A percentile compares a stretch with the other conserved stretches of the same genome.
These are phyloP conservation scores for Drepanosiphum platanoidis DNA, from an alignment of 2,888 invertebrate species.

Conservation along the genomic window DNA sequence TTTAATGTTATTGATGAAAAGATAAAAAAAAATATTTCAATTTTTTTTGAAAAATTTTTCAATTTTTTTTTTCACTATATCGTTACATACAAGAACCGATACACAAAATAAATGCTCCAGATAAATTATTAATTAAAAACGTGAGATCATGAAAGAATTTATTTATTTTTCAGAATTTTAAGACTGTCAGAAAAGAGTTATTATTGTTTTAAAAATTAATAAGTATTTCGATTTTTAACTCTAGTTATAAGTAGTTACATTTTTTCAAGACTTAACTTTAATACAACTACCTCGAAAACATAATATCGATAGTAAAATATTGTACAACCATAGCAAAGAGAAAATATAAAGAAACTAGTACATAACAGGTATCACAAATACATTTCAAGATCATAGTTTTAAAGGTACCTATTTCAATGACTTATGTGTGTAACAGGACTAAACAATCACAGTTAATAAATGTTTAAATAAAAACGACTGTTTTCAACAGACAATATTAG, in stretches of 20 bases:
- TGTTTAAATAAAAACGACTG: neutral
- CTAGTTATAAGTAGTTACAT: conserved; percentile 8
- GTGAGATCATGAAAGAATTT: neutral
- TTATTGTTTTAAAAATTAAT: neutral
- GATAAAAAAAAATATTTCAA: neutral
- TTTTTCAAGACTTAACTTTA: conserved; percentile 5
- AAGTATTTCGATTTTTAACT: neutral
- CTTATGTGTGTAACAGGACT: neutral
- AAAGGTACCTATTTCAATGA: neutral
- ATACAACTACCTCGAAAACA: neutral
- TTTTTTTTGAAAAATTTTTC: neutral
- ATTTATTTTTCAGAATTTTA: neutral
- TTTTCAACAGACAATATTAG: conserved; percentile 16
- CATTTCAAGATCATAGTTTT: neutral
- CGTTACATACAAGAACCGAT: neutral
- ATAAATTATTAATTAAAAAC: neutral
- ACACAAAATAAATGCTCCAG: neutral
- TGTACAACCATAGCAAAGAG: neutral
- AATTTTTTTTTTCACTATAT: neutral
- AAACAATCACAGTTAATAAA: neutral
- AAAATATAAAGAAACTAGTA: conserved; percentile 2
- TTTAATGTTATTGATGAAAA: too few species aligned
- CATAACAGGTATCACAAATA: conserved; percentile 17
- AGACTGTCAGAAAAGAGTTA: neutral
- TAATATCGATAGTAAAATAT: neutral